Evolutionary conservation across 2,113 vertebrate species (phyloP).

Genomic region (Leptobrachium leishanense): DNA sequence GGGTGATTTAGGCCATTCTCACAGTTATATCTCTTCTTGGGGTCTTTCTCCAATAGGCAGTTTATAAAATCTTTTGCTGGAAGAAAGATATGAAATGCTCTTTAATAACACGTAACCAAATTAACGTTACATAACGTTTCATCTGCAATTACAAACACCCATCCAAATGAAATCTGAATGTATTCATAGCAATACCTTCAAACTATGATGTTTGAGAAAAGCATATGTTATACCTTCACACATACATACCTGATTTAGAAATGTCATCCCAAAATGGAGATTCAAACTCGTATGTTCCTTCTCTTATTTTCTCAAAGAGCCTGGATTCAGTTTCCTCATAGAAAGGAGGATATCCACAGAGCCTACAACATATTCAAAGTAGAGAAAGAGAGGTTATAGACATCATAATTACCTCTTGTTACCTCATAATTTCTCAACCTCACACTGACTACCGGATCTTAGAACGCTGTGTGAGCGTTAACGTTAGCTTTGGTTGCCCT

Average conservation of each 20-base stretch:
- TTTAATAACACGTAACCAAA: not conserved
- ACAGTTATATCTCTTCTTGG: conserved; percentile 76
- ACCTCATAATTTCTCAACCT: too few relatives aligned
- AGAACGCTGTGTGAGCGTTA: too few relatives aligned
- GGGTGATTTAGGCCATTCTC: conserved; percentile 85
- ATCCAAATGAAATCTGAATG: too few relatives aligned
- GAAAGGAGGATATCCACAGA: conserved; percentile 94
- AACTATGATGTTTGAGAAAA: too few relatives aligned
- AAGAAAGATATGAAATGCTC: conserved; percentile 10
- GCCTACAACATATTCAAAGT: conserved; percentile 59
- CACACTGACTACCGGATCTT: too few relatives aligned
- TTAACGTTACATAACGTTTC: too few relatives aligned
- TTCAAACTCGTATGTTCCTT: conserved; percentile 88
- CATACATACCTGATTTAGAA: conserved; percentile 82
- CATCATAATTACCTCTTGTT: too few relatives aligned
- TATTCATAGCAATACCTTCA: too few relatives aligned
- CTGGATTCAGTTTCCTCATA: conserved; percentile 89
- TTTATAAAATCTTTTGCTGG: conserved; percentile 90
- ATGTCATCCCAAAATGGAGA: conserved; percentile 93
- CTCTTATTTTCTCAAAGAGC: conserved; percentile 90
- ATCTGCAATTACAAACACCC: too few relatives aligned
- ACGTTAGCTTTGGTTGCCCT: too few relatives aligned
- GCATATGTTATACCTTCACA: not conserved
- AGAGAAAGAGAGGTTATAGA: too few relatives aligned
- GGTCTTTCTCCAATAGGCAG: conserved; percentile 86